Evolutionary conservation across 2,888 invertebrate species (phyloP).

Genomic region (Limnephilus auricula): DNA sequence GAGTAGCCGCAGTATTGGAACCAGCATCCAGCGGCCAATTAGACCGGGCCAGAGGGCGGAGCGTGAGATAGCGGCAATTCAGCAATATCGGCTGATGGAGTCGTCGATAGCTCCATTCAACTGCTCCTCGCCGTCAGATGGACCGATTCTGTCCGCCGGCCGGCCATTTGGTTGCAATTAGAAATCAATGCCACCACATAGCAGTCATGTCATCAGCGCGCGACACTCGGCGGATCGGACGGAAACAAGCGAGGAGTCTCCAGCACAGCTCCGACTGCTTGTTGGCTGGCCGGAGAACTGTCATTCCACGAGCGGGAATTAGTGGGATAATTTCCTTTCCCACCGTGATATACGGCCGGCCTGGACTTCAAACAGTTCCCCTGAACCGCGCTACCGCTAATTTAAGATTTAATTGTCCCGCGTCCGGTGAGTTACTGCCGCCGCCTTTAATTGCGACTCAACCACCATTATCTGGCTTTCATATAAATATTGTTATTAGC

Average conservation of each 20-base stretch:
- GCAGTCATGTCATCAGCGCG: conserved; percentile 18
- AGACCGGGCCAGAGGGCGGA: conserved; percentile 29
- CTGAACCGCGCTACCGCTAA: not conserved
- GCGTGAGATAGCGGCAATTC: conserved; percentile 27
- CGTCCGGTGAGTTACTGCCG: conserved; percentile 34
- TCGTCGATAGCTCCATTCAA: conserved; percentile 22
- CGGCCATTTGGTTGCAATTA: not conserved
- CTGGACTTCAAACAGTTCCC: conserved; percentile 13
- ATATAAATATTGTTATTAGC: conserved; percentile 48
- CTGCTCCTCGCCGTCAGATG: conserved; percentile 2
- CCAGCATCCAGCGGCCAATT: conserved; percentile 5
- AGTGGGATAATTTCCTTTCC: not conserved
- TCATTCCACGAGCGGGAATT: not conserved
- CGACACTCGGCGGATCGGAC: not conserved
- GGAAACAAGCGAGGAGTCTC: not conserved
- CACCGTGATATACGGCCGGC: not conserved
- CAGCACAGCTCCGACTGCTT: not conserved
- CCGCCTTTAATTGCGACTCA: conserved; percentile 23
- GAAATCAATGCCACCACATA: not conserved
- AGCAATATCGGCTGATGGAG: not conserved
- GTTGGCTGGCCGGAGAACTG: not conserved
- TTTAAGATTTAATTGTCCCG: conserved; percentile 17
- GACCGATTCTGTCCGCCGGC: conserved; percentile 6
- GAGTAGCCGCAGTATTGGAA: not conserved
- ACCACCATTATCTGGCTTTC: conserved; percentile 12